A percentile compares a stretch with the other conserved stretches of the same genome.
These are phyloP conservation scores for Chlorocebus sabaeus DNA, from an alignment of 2,113 vertebrate species.

Conservation along the genomic window DNA sequence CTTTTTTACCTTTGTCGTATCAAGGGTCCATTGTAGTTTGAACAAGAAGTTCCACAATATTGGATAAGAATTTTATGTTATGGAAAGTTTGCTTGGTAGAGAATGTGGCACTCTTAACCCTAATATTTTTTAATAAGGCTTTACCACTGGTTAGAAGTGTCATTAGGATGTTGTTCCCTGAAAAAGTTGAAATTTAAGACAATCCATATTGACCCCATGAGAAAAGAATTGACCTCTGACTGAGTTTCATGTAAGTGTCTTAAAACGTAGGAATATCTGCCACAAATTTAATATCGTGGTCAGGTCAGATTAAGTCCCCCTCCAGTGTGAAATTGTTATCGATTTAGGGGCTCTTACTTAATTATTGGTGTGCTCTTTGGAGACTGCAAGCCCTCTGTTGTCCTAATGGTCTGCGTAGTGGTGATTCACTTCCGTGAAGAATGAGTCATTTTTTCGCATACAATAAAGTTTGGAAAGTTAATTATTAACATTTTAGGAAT, in stretches of 20 bases:
- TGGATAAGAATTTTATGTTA: not conserved
- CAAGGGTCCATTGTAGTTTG: not conserved
- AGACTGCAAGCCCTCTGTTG: not conserved
- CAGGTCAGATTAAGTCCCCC: not conserved
- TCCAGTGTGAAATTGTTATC: not conserved
- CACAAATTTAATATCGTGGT: not conserved
- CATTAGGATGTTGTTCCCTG: not conserved
- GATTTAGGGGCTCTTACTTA: not conserved
- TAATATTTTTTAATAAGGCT: not conserved
- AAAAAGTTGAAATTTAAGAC: not conserved
- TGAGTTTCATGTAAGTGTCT: not conserved
- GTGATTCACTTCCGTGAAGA: slow-evolving; percentile 17
- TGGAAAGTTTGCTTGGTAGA: not conserved
- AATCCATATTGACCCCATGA: not conserved
- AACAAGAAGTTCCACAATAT: not conserved
- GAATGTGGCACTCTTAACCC: not conserved
- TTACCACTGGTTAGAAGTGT: not conserved
- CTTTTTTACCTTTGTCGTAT: not conserved
- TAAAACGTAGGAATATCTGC: not conserved
- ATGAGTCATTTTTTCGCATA: not conserved
- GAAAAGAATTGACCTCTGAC: not conserved
- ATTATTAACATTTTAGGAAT: slow-evolving; percentile 25
- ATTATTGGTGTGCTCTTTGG: not conserved
- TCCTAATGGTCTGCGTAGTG: not conserved
- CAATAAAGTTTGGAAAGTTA: slow-evolving; percentile 17